Conservation (phyloP, 92 coral and sea anemone species). For the Zoanthus gigantus region DNA sequence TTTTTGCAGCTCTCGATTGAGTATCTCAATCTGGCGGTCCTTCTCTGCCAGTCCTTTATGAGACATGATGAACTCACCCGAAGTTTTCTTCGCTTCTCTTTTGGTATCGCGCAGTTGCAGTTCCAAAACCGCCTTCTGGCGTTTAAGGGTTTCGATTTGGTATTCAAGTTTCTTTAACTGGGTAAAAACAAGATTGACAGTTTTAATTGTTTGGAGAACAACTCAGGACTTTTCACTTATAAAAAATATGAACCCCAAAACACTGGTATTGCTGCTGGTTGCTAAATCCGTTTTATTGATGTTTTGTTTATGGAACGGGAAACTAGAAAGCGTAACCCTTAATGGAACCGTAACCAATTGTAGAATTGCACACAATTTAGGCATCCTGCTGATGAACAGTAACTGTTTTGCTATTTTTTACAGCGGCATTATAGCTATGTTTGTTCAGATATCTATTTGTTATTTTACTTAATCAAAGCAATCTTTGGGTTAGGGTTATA, state of each 20-base stretch:
- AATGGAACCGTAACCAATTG: too few species aligned
- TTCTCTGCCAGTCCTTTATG: conserved; percentile 18
- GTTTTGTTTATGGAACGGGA: too few species aligned
- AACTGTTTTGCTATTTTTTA: too few species aligned
- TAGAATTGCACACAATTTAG: too few species aligned
- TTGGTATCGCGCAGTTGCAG: conserved; percentile 19
- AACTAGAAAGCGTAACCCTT: too few species aligned
- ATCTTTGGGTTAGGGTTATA: too few species aligned
- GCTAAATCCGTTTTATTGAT: too few species aligned
- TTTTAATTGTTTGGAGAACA: neutral
- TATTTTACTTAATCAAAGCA: too few species aligned
- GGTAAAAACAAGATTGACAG: neutral
- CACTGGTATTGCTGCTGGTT: too few species aligned
- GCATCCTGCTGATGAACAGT: too few species aligned
- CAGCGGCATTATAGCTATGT: too few species aligned
- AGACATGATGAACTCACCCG: conserved; percentile 42
- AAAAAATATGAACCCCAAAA: neutral
- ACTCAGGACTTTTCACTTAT: neutral
- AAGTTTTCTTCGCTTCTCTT: conserved; percentile 21
- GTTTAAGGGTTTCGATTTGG: conserved; percentile 43
- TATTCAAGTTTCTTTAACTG: conserved; percentile 61
- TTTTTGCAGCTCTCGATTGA: conserved; percentile 34
- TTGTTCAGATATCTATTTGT: too few species aligned
- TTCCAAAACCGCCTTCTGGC: conserved; percentile 35
- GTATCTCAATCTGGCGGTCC: conserved; percentile 40